Base-by-base conservation (phyloP, 2,797 vertebrate genomes). In the Melanotaenia maccullochi region DNA sequence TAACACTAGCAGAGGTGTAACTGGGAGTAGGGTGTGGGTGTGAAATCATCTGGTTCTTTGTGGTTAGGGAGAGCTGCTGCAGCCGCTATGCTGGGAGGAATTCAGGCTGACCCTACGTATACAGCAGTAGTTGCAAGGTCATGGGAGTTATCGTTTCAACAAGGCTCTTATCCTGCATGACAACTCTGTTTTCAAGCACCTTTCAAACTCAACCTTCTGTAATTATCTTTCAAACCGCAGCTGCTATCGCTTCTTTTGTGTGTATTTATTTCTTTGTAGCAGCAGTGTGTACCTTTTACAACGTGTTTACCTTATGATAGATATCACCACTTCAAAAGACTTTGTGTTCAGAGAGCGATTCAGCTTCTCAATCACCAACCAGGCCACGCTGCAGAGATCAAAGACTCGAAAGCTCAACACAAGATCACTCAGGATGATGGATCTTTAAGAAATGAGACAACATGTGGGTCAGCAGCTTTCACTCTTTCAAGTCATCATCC, bases 391-490 rank as follows among this genome's bases (percentile, higher is more conserved):
- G 2, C 51, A 28, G 55, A 74, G 84, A 87, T 91, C 84, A 87
- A 79, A 90, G 76, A 25, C 14, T 0, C 32, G 72, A 85, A 44
- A 67, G 35, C 73, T 59, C 58, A 22, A 13, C 36, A 5, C 61
- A 22, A 40, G 70, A 75, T 72, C 69, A 61, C 32, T 6, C 14
- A 1, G 59, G 66, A 35, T 85, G 86, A 89, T 40, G 71, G 80
- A 88, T 64, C 60, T 35, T 85, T 18, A 69, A 52, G 75, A 81
- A 69, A 85, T 59, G 82, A 75, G 90, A 85, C 90, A 87, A 73
- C 68, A 6, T 85, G 89, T 79, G 60, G 85, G 71, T 93, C 91
- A 92, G 91, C 91, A 89, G 82, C 84, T 88, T 91, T 88, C 75
- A 54, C 75, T 78, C 58, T 61, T 33, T 68, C 78, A 60, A 69